Evolutionary conservation across 2,113 vertebrate genomes (phyloP), one percentile per base, ranked within the genome.

Genomic region (Sapajus apella): DNA sequence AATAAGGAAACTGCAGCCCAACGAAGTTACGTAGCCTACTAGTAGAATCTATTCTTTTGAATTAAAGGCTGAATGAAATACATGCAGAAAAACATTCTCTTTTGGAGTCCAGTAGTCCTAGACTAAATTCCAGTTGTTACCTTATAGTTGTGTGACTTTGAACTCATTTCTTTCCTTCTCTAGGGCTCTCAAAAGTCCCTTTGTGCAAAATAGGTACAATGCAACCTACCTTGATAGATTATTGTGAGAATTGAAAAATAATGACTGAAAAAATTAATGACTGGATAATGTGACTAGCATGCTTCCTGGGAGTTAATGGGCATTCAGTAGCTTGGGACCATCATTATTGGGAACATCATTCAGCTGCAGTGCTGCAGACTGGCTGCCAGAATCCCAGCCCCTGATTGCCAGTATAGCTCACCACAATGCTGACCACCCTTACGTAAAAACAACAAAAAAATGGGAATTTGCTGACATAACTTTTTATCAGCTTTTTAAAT

Each of bases 161-260:
- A 12, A 13, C 35, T 68, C 37, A n/a, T 25, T 40, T 81, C 79
- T 68, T 95, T 50, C 56, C 35, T 83, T 80, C 35, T 95, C 35
- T 52, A 8, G 8, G 25, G 13, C 32, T 87, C n/a, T n/a, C 16
- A 85, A 4, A 75, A 30, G 16, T 87, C 14, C 40, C 90, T 91
- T 21, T 35, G 47, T 79, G 12, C 40, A 87, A 87, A 92, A 27
- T 43, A 68, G 35, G 11, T 66, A 35, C 37, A 58, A 61, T 3
- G 27, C 6, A 25, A 21, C 61, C 75, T 73, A 50, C 18, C 27
- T 82, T 70, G 83, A 82, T 87, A 47, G 79, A 88, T 64, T 80
- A 18, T 83, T 87, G 10, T 80, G 23, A 96, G 82, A 96, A 90
- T 2, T 83, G 79, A 86, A 95, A 96, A 96, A 55, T 77, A 93